These are phyloP conservation scores for Eupithecia abbreviata DNA, from an alignment of 2,888 invertebrate genomes.

Conservation along the genomic window DNA sequence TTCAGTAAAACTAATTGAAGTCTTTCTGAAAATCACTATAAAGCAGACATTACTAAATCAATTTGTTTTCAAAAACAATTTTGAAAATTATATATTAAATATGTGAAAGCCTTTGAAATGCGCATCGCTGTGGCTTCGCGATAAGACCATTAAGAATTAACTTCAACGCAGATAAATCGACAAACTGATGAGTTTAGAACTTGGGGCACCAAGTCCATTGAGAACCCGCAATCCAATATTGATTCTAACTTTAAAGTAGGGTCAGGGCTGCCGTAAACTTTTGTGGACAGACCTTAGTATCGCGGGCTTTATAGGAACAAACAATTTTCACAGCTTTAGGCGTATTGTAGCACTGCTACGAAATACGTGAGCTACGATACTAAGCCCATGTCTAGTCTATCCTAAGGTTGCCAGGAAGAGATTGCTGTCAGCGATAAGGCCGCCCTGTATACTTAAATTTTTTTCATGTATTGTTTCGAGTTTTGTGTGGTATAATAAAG, in stretches of 20 bases:
- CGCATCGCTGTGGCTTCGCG: slow-evolving; percentile 18
- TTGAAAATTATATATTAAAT: not conserved
- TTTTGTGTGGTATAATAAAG: too few species aligned
- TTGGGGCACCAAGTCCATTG: slow-evolving; percentile 27
- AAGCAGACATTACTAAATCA: slow-evolving; percentile 1
- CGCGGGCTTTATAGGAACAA: not conserved
- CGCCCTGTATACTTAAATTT: too few species aligned
- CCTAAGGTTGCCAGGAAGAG: too few species aligned
- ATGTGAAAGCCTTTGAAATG: slow-evolving; percentile 7
- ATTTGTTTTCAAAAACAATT: not conserved
- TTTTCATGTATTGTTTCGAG: too few species aligned
- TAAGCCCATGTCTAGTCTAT: too few species aligned
- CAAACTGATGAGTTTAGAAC: slow-evolving; percentile 32
- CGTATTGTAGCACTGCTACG: not conserved
- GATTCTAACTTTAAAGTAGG: slow-evolving; percentile 35
- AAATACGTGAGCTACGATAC: not conserved
- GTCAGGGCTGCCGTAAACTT: slow-evolving; percentile 32
- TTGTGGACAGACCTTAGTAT: slow-evolving; percentile 17
- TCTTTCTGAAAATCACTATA: not conserved
- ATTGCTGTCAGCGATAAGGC: too few species aligned
- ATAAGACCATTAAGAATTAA: slow-evolving; percentile 25
- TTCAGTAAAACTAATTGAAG: not conserved
- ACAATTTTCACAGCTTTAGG: slow-evolving; percentile 2
- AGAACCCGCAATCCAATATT: slow-evolving; percentile 36
- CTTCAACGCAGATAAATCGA: slow-evolving; percentile 27